Evolutionary conservation across 2,797 vertebrate species (phyloP).

Genomic region (Scolopax rusticola): DNA sequence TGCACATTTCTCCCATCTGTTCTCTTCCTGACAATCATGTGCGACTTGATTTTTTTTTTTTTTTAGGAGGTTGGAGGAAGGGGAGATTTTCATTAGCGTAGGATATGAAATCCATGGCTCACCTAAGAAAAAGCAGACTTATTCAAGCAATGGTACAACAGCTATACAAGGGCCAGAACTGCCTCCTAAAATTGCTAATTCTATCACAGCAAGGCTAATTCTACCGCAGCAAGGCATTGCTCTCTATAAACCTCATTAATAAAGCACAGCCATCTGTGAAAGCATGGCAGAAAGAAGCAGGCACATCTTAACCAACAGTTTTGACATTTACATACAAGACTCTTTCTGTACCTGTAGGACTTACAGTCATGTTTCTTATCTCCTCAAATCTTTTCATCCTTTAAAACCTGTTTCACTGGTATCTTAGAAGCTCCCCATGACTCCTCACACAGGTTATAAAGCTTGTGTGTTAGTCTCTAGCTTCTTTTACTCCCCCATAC

Average conservation of each 20-base stretch:
- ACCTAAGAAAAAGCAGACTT: not conserved
- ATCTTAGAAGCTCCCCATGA: not conserved
- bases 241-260: not conserved
- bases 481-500: not conserved
- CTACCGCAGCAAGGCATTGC: not conserved
- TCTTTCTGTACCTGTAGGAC: not conserved
- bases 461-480: not conserved
- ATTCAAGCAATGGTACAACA: not conserved
- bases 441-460: not conserved
- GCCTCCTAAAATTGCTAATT: not conserved
- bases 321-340: not conserved
- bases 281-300: not conserved
- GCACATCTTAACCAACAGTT: not conserved
- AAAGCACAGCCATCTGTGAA: not conserved
- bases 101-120: not conserved
- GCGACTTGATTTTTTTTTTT: not conserved
- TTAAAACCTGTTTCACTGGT: not conserved
- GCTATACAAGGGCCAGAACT: not conserved
- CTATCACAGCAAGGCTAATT: not conserved
- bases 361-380: not conserved
- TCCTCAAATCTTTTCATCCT: not conserved
- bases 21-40: not conserved
- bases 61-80: not conserved
- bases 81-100: not conserved
- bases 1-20: not conserved